Percentiles rank a stretch among this genome's conserved stretches.
Conservation (phyloP, 2,113 vertebrate species). For the Martes martes region DNA sequence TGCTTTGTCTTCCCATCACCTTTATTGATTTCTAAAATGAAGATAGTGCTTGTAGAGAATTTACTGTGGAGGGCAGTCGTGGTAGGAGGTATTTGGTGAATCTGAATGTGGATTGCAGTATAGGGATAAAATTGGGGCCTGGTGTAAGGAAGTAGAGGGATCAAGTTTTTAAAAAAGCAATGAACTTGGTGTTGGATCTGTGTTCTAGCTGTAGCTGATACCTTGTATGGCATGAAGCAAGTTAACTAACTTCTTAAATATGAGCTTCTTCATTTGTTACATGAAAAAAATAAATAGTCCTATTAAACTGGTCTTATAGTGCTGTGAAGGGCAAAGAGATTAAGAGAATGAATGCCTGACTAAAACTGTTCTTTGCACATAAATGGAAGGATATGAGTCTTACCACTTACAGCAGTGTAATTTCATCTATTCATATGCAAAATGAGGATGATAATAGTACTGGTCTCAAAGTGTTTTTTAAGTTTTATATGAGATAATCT, state of each 20-base stretch:
- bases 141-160: background rate
- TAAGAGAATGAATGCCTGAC: background rate
- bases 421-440: background rate
- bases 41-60: background rate
- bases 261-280: background rate
- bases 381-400: background rate
- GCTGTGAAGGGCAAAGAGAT: background rate
- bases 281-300: background rate
- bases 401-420: background rate
- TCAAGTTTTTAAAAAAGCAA: background rate
- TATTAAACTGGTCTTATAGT: background rate
- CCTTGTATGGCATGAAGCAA: background rate
- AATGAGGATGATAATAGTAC: background rate
- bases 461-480: background rate
- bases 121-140: background rate
- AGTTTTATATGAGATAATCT: background rate
- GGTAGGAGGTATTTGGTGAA: background rate
- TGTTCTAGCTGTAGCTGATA: background rate
- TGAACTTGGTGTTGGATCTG: background rate
- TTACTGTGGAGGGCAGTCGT: background rate
- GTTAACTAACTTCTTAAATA: background rate
- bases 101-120: background rate
- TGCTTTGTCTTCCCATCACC: background rate
- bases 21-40: background rate
- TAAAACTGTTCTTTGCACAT: background rate